Evolutionary conservation across 1,140 invertebrate species (phyloP).

Genomic region (Drosophila repleta): DNA sequence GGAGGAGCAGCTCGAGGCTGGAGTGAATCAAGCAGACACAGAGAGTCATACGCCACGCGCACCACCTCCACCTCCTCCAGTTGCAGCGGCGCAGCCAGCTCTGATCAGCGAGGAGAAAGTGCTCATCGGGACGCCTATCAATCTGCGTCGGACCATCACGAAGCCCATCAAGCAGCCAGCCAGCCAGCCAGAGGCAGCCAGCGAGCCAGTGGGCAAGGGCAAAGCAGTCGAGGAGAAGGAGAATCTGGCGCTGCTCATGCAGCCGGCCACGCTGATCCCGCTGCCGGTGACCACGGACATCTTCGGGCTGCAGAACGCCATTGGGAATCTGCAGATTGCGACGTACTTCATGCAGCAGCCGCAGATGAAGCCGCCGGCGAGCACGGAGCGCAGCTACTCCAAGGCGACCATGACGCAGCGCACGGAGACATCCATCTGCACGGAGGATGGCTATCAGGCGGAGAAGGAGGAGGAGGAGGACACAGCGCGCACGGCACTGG

Average conservation of each 20-base stretch:
- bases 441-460: conserved; percentile 74
- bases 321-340: conserved; percentile 80
- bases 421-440: conserved; percentile 71
- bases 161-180: conserved; percentile 63
- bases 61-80: not conserved
- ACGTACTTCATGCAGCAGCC: conserved; percentile 77
- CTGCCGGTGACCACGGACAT: conserved; percentile 78
- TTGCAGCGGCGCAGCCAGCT: not conserved
- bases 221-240: conserved; percentile 54
- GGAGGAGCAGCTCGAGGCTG: not conserved
- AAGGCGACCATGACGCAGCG: conserved; percentile 73
- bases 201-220: not conserved
- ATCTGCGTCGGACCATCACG: conserved; percentile 70
- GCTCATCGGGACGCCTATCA: conserved; percentile 81
- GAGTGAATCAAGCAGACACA: not conserved
- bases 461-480: conserved; percentile 65
- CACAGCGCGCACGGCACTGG: conserved; percentile 37
- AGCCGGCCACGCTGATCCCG: conserved; percentile 83
- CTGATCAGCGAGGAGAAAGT: conserved; percentile 71
- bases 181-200: not conserved
- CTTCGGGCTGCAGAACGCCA: conserved; percentile 77
- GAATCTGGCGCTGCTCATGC: conserved; percentile 83
- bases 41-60: conserved; percentile 38
- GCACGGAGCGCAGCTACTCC: conserved; percentile 42
- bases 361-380: conserved; percentile 46